A percentile compares a stretch with the other conserved stretches of the same genome.
phyloP scores from a whole-genome alignment of 2,113 vertebrate genomes.

The Tragelaphus scriptus region DNA sequence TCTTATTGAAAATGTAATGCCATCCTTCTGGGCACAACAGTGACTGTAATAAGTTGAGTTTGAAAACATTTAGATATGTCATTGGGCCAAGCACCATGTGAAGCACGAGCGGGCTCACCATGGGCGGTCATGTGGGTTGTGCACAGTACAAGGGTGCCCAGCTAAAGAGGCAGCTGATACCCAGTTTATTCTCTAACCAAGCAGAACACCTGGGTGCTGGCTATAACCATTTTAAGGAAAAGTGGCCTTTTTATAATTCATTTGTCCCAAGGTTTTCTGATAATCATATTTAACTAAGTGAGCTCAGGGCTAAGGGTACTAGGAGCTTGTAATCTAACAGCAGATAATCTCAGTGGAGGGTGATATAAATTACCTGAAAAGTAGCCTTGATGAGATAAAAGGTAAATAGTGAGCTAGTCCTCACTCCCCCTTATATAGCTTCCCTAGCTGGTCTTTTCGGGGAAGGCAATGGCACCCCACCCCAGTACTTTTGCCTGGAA shows the following conservation, averaged over 20 bases:
- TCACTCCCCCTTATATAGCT: background rate
- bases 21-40: fast-evolving
- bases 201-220: background rate
- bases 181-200: fast-evolving
- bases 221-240: background rate
- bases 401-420: background rate
- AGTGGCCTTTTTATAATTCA: background rate
- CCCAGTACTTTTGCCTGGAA: too few species aligned
- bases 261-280: background rate
- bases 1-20: background rate
- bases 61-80: background rate
- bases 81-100: fast-evolving
- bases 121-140: fast-evolving
- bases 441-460: background rate
- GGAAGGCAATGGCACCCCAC: too few species aligned
- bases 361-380: background rate
- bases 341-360: background rate
- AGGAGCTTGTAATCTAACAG: background rate
- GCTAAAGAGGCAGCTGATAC: background rate
- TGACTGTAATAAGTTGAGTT: background rate
- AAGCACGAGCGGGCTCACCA: too few species aligned
- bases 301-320: background rate
- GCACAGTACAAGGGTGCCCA: too few species aligned
- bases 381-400: background rate
- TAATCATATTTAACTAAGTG: background rate